Base-by-base conservation (phyloP, 2,113 vertebrate species). In the Peromyscus polionotus region DNA sequence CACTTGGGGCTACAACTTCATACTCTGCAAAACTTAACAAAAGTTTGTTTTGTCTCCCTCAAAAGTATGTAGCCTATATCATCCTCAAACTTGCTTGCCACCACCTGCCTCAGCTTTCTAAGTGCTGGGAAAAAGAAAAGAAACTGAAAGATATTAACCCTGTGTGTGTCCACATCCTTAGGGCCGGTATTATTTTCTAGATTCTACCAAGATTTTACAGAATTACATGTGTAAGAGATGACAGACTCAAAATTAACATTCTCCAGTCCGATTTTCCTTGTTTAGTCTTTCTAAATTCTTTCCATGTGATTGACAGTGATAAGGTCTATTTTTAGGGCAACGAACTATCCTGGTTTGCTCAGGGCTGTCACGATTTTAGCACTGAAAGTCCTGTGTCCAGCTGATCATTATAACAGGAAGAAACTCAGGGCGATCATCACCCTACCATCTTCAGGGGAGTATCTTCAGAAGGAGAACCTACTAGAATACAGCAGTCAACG, bases 211-310 rank as follows among this genome's bases (percentile, higher is more conserved):
- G 76, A 91, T 88, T 72, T 88, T 93, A 73, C 1, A 42, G 79
- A 79, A 70, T 72, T 90, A 59, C 80, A 36, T 61, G 33, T 61
- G 45, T 75, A 48, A 89, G 61, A 91, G 54, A 72, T 28, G 59
- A 70, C 4, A 57, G n/a, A 89, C 45, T 92, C 59, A 76, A 89
- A 89, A 89, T 91, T 77, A 91, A 51, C 89, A 91, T n/a, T 22
- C 20, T 63, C 13, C 19, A 76, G 54, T 28, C 20, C 10, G 3
- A 16, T 72, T 89, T 90, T 79, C 75, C 45, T 79, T 91, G 39
- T 91, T 91, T 91, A 93, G 77, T 48, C 84, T 92, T 94, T 83
- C 45, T 63, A 90, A 26, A 87, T 72, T 91, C 36, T 90, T 93
- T 73, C 65, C 22, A 42, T 22, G 10, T 67, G 45, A 91, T 63